Conservation (phyloP, 2,888 invertebrate genomes). For the Hyposoter didymator region DNA sequence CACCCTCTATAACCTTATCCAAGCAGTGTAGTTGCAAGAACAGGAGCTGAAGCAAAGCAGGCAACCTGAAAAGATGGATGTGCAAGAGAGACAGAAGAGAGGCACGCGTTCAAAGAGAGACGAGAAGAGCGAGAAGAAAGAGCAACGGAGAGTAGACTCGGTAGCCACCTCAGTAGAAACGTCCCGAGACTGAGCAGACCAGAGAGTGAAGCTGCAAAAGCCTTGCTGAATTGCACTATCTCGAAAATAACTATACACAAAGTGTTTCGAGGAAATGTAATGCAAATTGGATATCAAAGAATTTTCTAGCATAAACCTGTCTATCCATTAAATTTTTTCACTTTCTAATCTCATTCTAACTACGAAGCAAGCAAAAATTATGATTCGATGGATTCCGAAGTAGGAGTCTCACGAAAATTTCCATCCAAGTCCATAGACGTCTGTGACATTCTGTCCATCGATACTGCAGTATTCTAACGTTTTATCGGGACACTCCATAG, state of each 20-base stretch:
- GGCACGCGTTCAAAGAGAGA: slow-evolving; percentile 22
- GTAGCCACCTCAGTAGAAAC: slow-evolving; percentile 22
- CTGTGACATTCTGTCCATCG: not conserved
- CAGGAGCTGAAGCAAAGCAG: slow-evolving; percentile 58
- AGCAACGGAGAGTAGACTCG: not conserved
- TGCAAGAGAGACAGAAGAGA: slow-evolving; percentile 46
- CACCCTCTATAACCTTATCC: slow-evolving; percentile 36
- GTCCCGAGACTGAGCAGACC: slow-evolving; percentile 32
- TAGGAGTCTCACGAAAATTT: not conserved
- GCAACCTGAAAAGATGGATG: slow-evolving; percentile 51
- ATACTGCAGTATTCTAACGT: not conserved
- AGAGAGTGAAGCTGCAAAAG: slow-evolving; percentile 27
- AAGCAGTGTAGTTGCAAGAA: slow-evolving; percentile 58
- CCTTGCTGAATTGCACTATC: slow-evolving; percentile 40
- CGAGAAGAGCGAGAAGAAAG: not conserved
- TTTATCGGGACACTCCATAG: slow-evolving; percentile 23
- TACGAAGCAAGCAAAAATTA: not conserved
- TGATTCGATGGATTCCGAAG: not conserved
- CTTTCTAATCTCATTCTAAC: not conserved
- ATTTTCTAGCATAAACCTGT: not conserved
- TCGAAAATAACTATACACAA: slow-evolving; percentile 6
- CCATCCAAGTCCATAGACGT: not conserved
- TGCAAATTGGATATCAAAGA: not conserved
- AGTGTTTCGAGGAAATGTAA: slow-evolving; percentile 4
- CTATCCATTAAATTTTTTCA: not conserved